These are phyloP conservation scores for Neodiprion pinetum DNA, from an alignment of 1,140 invertebrate species.

Conservation along the genomic window DNA sequence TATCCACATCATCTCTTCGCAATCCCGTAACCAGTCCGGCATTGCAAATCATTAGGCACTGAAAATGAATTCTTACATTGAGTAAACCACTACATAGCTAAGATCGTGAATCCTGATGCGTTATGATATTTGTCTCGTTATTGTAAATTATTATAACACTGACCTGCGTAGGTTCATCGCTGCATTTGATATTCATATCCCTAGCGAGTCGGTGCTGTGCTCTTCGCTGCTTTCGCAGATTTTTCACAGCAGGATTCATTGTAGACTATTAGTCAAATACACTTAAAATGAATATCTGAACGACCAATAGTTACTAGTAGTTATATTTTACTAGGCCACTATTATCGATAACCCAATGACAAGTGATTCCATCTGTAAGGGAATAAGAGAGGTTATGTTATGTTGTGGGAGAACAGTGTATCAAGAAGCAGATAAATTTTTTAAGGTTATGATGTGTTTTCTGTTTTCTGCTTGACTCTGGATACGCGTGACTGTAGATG, in stretches of 20 bases:
- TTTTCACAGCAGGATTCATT: slow-evolving; percentile 39
- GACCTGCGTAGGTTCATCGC: slow-evolving; percentile 55
- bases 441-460: too few relatives aligned
- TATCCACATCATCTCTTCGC: slow-evolving; percentile 67
- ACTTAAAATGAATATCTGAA: too few relatives aligned
- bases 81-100: slow-evolving; percentile 4
- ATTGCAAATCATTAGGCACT: slow-evolving; percentile 75
- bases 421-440: too few relatives aligned
- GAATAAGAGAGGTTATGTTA: too few relatives aligned
- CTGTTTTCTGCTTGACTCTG: too few relatives aligned
- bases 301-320: too few relatives aligned
- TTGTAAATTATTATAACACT: slow-evolving; percentile 26
- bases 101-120: slow-evolving; percentile 44
- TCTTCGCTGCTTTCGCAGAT: slow-evolving; percentile 56
- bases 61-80: not conserved
- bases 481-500: too few relatives aligned
- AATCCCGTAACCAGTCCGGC: slow-evolving; percentile 78
- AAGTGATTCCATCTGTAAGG: too few relatives aligned
- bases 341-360: too few relatives aligned
- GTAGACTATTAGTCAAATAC: too few relatives aligned
- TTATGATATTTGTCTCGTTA: slow-evolving; percentile 22
- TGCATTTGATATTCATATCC: slow-evolving; percentile 58
- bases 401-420: too few relatives aligned
- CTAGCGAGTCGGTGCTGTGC: slow-evolving; percentile 55
- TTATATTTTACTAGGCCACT: too few relatives aligned